Evolutionary conservation across 2,888 invertebrate species (phyloP).

Genomic region (Horisme vitalbata): DNA sequence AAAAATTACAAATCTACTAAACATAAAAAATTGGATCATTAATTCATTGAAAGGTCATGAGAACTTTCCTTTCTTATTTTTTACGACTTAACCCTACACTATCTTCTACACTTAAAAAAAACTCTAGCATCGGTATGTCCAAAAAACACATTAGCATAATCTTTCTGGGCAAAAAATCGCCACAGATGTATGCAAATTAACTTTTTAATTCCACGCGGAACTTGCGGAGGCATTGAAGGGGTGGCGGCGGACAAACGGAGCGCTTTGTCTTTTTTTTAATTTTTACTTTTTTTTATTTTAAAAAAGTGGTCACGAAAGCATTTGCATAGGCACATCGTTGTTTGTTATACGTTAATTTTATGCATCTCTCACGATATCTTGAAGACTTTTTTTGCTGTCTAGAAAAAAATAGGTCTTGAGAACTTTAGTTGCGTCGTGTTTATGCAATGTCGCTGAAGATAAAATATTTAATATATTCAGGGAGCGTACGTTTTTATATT

Average conservation of each 20-base stretch:
- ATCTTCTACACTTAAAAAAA: constrained; percentile 55
- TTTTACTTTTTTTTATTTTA: constrained; percentile 44
- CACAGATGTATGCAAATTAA: constrained; percentile 72
- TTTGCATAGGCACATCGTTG: constrained; percentile 53
- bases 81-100: constrained; percentile 38
- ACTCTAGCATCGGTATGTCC: constrained; percentile 60
- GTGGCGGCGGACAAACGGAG: constrained; percentile 52
- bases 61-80: constrained; percentile 31
- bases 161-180: constrained; percentile 69
- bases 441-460: constrained; percentile 17
- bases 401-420: constrained; percentile 39
- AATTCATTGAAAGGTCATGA: constrained; percentile 34
- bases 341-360: constrained; percentile 62
- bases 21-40: neutral
- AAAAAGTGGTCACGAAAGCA: constrained; percentile 71
- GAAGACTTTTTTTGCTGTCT: constrained; percentile 45
- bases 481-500: neutral
- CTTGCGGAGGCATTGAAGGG: constrained; percentile 52
- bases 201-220: constrained; percentile 43
- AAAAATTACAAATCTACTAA: neutral
- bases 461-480: constrained; percentile 14
- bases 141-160: constrained; percentile 78
- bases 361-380: constrained; percentile 68
- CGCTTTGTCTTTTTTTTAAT: constrained; percentile 50
- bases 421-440: constrained; percentile 24